A percentile compares a stretch with the other conserved stretches of the same genome.
Evolutionary conservation across 2,797 vertebrate species (phyloP).

Genomic region (Girardinus metallicus): DNA sequence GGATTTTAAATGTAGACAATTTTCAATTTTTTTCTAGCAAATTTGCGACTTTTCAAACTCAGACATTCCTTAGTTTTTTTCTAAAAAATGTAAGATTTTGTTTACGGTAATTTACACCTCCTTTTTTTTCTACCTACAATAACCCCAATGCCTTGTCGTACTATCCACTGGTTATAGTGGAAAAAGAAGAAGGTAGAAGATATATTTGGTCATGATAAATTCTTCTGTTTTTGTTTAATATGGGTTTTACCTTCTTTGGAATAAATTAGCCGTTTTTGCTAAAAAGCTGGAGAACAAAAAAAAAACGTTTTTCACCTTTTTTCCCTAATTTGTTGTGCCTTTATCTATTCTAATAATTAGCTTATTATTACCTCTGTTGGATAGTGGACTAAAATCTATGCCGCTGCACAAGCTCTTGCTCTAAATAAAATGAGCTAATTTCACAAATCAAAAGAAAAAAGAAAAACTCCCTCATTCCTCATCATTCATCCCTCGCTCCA

Average conservation of each 20-base stretch:
- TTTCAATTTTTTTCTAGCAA: too few relatives aligned
- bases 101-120: too few relatives aligned
- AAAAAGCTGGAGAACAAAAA: neutral
- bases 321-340: neutral
- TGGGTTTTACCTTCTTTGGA: neutral
- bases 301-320: neutral
- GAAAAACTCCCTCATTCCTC: slow-evolving; percentile 10
- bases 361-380: neutral
- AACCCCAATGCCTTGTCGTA: too few relatives aligned
- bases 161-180: neutral
- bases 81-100: too few relatives aligned
- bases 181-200: neutral
- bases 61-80: too few relatives aligned
- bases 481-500: neutral
- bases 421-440: slow-evolving; percentile 26
- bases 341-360: neutral
- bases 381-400: neutral
- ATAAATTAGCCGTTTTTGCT: neutral
- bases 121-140: too few relatives aligned
- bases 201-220: neutral
- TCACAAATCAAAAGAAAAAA: slow-evolving; percentile 33
- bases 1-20: too few relatives aligned
- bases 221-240: neutral
- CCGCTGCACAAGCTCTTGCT: neutral
- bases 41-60: too few relatives aligned